Evolutionary conservation across 2,888 invertebrate species (phyloP).

Genomic region (Branchipolynoe longqiensis): DNA sequence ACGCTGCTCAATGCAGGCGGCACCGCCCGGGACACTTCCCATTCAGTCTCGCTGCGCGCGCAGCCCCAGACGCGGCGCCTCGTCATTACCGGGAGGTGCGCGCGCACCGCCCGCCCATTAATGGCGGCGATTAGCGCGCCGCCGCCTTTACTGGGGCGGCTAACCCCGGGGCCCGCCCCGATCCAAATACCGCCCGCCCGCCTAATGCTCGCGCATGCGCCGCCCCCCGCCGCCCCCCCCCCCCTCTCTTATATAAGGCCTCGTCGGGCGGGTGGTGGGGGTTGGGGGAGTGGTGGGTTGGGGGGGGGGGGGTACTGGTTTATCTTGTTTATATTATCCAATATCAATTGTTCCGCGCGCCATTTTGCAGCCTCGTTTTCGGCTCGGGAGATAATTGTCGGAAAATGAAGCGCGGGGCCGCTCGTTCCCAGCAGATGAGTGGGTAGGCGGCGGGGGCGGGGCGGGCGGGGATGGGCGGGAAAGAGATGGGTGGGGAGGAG

Average conservation of each 20-base stretch:
- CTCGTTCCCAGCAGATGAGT: slow-evolving; percentile 39
- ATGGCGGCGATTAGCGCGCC: slow-evolving; percentile 43
- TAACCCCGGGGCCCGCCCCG: neutral
- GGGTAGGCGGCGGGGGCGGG: too few species aligned
- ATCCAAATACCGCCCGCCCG: slow-evolving; percentile 19
- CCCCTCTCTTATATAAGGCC: slow-evolving; percentile 50
- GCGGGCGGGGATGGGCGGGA: neutral
- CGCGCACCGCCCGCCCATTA: slow-evolving; percentile 39
- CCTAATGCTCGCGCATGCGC: slow-evolving; percentile 34
- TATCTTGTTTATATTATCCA: slow-evolving; percentile 48
- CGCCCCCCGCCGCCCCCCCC: too few species aligned
- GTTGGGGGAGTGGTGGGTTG: too few species aligned
- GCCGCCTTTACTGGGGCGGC: neutral
- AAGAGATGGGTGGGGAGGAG: neutral
- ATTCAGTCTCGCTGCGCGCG: slow-evolving; percentile 21
- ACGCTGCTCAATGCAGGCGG: neutral
- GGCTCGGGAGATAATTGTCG: slow-evolving; percentile 9
- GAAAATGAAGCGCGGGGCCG: slow-evolving; percentile 38
- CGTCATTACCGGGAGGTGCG: slow-evolving; percentile 29
- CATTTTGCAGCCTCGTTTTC: slow-evolving; percentile 3
- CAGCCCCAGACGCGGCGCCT: slow-evolving; percentile 17
- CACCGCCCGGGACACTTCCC: slow-evolving; percentile 39
- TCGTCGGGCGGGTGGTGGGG: too few species aligned
- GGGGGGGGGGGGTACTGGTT: neutral
- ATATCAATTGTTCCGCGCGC: slow-evolving; percentile 32